A percentile compares a stretch with the other conserved stretches of the same genome.
Conservation (phyloP, 2,888 invertebrate species). For the Oligia fasciuncula region DNA sequence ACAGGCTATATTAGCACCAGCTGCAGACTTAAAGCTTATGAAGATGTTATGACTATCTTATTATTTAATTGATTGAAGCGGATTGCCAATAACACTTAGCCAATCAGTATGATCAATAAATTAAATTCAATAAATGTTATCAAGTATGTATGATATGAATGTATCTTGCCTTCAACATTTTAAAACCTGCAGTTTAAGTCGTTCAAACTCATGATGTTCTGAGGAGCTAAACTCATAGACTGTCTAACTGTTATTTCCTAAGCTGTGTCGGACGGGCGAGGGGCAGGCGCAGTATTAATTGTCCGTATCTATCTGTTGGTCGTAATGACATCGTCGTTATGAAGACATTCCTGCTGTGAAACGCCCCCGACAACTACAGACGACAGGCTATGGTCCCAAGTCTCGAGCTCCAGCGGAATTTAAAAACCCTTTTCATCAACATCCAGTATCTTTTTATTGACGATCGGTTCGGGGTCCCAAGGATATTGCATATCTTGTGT, state of each 20-base stretch:
- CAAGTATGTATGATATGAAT: neutral
- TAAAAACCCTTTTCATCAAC: neutral
- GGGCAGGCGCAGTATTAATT: constrained; percentile 63
- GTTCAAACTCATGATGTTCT: neutral
- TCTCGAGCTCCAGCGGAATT: constrained; percentile 1
- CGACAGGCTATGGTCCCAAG: constrained; percentile 5
- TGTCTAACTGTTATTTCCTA: constrained; percentile 3
- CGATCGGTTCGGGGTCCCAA: neutral
- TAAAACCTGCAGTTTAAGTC: neutral
- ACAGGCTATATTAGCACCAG: neutral
- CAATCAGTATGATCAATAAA: neutral
- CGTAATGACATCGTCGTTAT: constrained; percentile 66
- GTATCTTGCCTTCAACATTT: neutral
- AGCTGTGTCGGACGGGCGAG: constrained; percentile 14
- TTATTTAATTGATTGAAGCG: constrained; percentile 11
- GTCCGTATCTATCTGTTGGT: constrained; percentile 54
- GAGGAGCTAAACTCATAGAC: neutral
- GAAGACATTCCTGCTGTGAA: constrained; percentile 63
- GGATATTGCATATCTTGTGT: neutral
- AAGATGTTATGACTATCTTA: neutral
- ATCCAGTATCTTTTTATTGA: neutral
- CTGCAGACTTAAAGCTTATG: constrained; percentile 1
- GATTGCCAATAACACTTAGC: constrained; percentile 2
- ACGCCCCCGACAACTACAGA: constrained; percentile 49
- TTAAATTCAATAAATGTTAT: neutral